Evolutionary conservation across 1,140 invertebrate genomes (phyloP).

Genomic region (Brachionus paranguensis): DNA sequence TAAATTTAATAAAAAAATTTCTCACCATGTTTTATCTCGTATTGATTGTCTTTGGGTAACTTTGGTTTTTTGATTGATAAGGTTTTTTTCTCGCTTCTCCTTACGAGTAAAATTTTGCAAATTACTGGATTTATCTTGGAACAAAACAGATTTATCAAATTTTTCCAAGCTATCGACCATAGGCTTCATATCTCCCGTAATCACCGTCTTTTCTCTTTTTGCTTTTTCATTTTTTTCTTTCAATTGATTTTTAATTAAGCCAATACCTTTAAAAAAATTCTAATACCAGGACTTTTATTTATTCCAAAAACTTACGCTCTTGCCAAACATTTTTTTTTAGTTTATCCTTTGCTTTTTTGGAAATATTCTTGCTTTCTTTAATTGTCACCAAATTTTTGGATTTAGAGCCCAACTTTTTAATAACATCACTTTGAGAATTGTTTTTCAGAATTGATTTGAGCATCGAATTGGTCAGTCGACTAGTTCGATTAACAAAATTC

Average conservation of each 20-base stretch:
- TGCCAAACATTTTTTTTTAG: slow-evolving; percentile 37
- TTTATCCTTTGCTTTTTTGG: slow-evolving; percentile 14
- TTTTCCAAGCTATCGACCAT: not conserved
- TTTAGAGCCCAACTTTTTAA: not conserved
- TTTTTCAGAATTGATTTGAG: slow-evolving; percentile 20
- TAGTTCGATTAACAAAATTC: slow-evolving; percentile 15
- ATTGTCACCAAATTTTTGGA: not conserved
- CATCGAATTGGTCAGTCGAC: slow-evolving; percentile 7
- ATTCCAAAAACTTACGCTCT: not conserved
- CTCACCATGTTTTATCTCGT: slow-evolving; percentile 1
- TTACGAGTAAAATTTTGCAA: not conserved
- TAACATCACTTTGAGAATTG: not conserved
- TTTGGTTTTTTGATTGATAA: not conserved
- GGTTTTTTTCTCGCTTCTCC: slow-evolving; percentile 17
- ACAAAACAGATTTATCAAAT: not conserved
- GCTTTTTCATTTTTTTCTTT: slow-evolving; percentile 10
- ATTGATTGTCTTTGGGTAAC: slow-evolving; percentile 23
- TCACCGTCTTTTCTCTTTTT: slow-evolving; percentile 36
- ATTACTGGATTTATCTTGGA: not conserved
- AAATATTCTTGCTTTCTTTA: not conserved
- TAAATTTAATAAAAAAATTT: not conserved
- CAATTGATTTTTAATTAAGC: slow-evolving; percentile 4
- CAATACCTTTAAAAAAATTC: not conserved
- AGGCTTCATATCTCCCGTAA: slow-evolving; percentile 33
- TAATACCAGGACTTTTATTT: not conserved